Conservation (phyloP, 1,140 invertebrate genomes). For the Bombus polaris region DNA sequence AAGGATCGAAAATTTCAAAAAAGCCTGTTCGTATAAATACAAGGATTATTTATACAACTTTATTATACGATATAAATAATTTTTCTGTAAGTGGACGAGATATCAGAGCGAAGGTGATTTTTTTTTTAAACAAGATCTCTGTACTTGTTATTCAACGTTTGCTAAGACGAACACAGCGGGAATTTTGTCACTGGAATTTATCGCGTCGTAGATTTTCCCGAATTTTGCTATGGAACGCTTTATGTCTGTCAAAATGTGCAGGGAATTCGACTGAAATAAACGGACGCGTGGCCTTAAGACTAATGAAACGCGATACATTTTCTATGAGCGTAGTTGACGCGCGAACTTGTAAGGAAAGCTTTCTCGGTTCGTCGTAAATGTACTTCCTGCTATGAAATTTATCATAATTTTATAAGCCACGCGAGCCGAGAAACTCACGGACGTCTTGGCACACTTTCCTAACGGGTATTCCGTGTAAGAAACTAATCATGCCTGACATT, state of each 20-base stretch:
- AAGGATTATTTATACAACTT: too few relatives aligned
- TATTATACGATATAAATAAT: too few relatives aligned
- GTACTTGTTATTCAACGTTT: too few relatives aligned
- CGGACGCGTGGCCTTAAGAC: neutral
- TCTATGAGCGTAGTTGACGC: neutral
- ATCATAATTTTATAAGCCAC: constrained; percentile 43
- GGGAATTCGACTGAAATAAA: constrained; percentile 11
- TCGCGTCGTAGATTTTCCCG: neutral
- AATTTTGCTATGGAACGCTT: neutral
- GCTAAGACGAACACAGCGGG: too few relatives aligned
- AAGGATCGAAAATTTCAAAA: too few relatives aligned
- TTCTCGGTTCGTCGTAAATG: constrained; percentile 3
- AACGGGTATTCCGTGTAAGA: constrained; percentile 37
- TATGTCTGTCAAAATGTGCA: neutral
- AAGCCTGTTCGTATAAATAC: too few relatives aligned
- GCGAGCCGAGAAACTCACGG: constrained; percentile 15
- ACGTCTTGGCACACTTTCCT: constrained; percentile 43
- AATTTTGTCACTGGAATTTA: neutral
- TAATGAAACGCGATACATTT: constrained; percentile 31
- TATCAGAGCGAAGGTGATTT: too few relatives aligned
- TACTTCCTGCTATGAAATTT: constrained; percentile 15
- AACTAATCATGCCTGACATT: constrained; percentile 44
- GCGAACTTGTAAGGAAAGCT: constrained; percentile 4
- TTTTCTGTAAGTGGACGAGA: too few relatives aligned
- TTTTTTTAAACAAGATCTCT: too few relatives aligned